Evolutionary conservation across 1,140 invertebrate genomes (phyloP).

Genomic region (Pararge aegeria): DNA sequence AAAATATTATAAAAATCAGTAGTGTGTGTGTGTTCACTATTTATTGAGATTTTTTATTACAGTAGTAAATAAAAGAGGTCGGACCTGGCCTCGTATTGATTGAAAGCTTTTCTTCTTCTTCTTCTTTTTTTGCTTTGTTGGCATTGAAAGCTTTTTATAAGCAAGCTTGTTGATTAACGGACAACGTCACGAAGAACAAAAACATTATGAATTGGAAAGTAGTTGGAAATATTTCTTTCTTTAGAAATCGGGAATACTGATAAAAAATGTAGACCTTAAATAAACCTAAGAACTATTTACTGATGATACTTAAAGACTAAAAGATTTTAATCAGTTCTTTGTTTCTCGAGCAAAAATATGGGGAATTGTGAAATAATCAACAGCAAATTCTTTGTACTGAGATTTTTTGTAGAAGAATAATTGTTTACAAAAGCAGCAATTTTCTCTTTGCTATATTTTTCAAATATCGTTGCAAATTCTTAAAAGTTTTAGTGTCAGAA

Average conservation of each 20-base stretch:
- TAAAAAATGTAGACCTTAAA: neutral
- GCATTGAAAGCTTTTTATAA: neutral
- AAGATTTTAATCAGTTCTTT: constrained; percentile 23
- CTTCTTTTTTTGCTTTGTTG: too few relatives aligned
- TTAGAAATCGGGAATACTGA: neutral
- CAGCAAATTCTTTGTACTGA: constrained; percentile 14
- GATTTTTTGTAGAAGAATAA: constrained; percentile 1
- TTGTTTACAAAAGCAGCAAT: constrained; percentile 9
- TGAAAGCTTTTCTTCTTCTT: too few relatives aligned
- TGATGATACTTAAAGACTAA: constrained; percentile 20
- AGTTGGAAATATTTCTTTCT: neutral
- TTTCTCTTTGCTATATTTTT: neutral
- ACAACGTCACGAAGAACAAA: neutral
- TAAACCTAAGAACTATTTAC: constrained; percentile 10
- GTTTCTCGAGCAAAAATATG: constrained; percentile 12
- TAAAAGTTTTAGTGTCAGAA: too few relatives aligned
- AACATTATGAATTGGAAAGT: neutral
- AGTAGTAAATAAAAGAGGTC: too few relatives aligned
- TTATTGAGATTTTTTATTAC: too few relatives aligned
- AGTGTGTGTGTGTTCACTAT: too few relatives aligned
- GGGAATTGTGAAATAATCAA: constrained; percentile 14
- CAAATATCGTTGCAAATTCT: neutral
- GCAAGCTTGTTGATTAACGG: neutral
- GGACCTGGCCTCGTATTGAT: too few relatives aligned
- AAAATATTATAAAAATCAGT: too few relatives aligned